A percentile compares a stretch with the other conserved stretches of the same genome.
Conservation (phyloP, 2,113 vertebrate genomes). For the Colistium nudipinnis region DNA sequence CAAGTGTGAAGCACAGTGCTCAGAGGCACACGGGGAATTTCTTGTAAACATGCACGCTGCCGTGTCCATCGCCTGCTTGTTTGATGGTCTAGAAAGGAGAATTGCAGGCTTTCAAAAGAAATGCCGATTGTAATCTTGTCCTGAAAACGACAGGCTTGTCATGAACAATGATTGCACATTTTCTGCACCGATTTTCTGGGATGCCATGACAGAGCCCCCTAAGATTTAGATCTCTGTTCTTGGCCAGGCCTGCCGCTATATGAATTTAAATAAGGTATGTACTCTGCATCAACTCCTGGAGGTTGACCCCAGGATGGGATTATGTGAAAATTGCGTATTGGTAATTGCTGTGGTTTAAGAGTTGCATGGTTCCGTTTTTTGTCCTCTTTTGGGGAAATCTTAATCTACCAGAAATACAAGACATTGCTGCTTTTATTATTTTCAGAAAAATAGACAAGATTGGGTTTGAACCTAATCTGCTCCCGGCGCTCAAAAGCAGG, state of each 20-base stretch:
- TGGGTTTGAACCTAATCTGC: not conserved
- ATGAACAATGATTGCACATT: not conserved
- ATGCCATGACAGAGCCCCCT: slow-evolving; percentile 24
- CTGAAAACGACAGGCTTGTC: not conserved
- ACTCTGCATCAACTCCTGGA: not conserved
- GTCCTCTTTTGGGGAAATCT: not conserved
- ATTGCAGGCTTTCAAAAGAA: not conserved
- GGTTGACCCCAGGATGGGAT: not conserved
- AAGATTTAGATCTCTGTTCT: slow-evolving; percentile 45
- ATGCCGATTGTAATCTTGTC: not conserved
- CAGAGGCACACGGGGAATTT: not conserved
- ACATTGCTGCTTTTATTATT: not conserved
- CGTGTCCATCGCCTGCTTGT: not conserved
- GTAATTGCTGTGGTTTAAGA: not conserved
- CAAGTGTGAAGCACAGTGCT: slow-evolving; percentile 38
- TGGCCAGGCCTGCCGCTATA: slow-evolving; percentile 40
- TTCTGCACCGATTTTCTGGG: slow-evolving; percentile 17
- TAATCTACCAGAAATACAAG: not conserved
- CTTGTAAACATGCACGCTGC: slow-evolving; percentile 34
- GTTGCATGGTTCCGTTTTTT: not conserved
- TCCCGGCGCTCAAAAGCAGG: too few species aligned
- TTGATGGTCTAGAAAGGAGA: not conserved
- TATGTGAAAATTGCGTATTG: not conserved
- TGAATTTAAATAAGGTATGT: slow-evolving; percentile 27
- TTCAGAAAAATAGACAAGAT: not conserved